Percentiles rank a stretch among this genome's conserved stretches.
Evolutionary conservation across 2,797 vertebrate species (phyloP).

Genomic region (Saguinus oedipus): DNA sequence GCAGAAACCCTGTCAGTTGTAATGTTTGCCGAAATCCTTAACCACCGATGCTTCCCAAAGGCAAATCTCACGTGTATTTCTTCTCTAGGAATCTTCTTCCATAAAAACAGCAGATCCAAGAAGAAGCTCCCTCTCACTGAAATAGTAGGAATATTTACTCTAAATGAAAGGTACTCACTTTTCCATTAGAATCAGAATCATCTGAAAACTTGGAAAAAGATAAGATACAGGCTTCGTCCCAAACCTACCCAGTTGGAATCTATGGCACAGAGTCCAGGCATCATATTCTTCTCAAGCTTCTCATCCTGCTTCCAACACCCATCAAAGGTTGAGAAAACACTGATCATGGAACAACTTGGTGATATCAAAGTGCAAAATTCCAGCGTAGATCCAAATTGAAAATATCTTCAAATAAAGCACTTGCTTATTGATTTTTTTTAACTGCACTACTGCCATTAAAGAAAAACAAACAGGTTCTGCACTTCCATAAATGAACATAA

Average conservation of each 20-base stretch:
- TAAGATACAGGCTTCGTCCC: not conserved
- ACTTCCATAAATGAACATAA: not conserved
- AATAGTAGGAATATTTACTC: not conserved
- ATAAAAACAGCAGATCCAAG: not conserved
- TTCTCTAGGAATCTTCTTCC: slow-evolving; percentile 32
- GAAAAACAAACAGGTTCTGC: not conserved
- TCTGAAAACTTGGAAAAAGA: not conserved
- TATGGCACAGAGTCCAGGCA: not conserved
- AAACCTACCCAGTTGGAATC: not conserved
- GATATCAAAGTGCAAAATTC: not conserved
- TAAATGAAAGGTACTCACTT: not conserved
- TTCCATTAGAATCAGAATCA: not conserved
- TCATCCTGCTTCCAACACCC: not conserved
- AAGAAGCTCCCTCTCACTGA: not conserved
- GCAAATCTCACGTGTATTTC: not conserved
- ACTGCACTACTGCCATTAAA: not conserved
- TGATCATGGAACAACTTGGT: not conserved
- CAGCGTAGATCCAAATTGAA: not conserved
- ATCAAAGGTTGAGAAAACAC: not conserved
- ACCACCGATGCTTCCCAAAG: not conserved
- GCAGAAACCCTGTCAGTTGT: not conserved
- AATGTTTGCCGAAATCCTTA: not conserved
- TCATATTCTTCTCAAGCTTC: not conserved
- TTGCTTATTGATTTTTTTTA: not conserved
- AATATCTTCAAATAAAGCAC: not conserved